A percentile compares a stretch with the other conserved stretches of the same genome.
These are phyloP conservation scores for Ochropacha duplaris DNA, from an alignment of 2,888 invertebrate species.

Conservation along the genomic window DNA sequence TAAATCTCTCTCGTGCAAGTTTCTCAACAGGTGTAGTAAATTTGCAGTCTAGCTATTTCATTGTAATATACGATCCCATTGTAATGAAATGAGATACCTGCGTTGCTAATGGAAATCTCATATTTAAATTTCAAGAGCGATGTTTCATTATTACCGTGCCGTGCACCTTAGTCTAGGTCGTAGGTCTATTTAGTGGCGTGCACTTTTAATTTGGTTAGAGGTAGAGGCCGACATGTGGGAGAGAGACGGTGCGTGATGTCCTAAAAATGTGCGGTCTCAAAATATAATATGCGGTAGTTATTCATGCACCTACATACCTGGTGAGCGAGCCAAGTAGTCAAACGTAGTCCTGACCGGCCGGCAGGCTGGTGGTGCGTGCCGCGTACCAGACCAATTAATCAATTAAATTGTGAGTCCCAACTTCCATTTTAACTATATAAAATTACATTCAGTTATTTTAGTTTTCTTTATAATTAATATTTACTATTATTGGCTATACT, in stretches of 20 bases:
- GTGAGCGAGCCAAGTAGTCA: conserved; percentile 57
- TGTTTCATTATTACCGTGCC: conserved; percentile 29
- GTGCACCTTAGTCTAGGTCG: conserved; percentile 8
- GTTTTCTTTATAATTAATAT: background rate
- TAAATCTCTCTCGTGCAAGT: conserved; percentile 33
- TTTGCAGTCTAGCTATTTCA: conserved; percentile 33
- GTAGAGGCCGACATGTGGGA: conserved; percentile 35
- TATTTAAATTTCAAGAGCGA: conserved; percentile 30
- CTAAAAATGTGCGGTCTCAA: conserved; percentile 63
- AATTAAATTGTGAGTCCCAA: conserved; percentile 57
- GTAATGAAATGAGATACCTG: conserved; percentile 14
- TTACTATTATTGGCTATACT: conserved; percentile 9
- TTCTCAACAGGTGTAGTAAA: conserved; percentile 41
- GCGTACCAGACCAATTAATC: conserved; percentile 37
- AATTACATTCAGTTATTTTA: background rate
- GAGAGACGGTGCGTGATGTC: conserved; percentile 45
- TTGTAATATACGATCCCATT: conserved; percentile 38
- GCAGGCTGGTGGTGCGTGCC: conserved; percentile 47
- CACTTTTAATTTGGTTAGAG: conserved; percentile 10
- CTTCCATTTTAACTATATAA: conserved; percentile 12
- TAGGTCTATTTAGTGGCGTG: background rate
- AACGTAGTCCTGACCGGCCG: conserved; percentile 49
- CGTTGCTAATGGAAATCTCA: conserved; percentile 42
- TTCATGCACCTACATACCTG: conserved; percentile 66
- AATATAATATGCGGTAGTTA: conserved; percentile 70